Evolutionary conservation across 1,140 invertebrate species (phyloP), one percentile per base, ranked within the genome.

Genomic region (Formica exsecta): DNA sequence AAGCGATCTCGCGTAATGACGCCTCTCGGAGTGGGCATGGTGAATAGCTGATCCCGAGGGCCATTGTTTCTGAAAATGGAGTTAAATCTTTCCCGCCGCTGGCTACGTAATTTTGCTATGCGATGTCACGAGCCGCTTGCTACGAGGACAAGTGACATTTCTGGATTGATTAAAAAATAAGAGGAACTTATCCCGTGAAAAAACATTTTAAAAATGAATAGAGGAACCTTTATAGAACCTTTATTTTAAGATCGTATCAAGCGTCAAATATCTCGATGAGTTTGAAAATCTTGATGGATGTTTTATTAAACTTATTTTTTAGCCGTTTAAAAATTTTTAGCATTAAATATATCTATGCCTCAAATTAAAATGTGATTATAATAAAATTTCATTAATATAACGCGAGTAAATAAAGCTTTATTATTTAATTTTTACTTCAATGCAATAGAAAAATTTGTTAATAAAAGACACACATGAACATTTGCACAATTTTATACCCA

Each of bases 61-160:
- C 86, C 89, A 92, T 90, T 92, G 91, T 92, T 90, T 85, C 83
- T 77, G 61, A 32, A 32, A 84, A 64, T 65, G 61, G 77, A 91
- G 77, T 90, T 89, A 90, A 89, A 91, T 88, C 89, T 83, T 89
- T 86, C 85, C 68, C 6, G 86, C 87, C 83, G 38, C 4, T 54
- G 86, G 86, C 79, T 61, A 70, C 70, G 41, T 64, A 70, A 59
- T 84, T 85, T 68, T 61, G 36, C 73, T 59, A 66, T 48, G 83
- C 59, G 54, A 71, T 87, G 66, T 88, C 81, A 74, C 54, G 62
- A 77, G 22, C 32, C 73, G 36, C 68, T 59, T 19, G 6, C 68
- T 6, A 48, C 36, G 41, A 22, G 54, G 48, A 77, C 73, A 66
- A 66, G 57, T 90, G 87, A 83, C 85, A 19, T 54, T 68, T 76